Conservation (phyloP, 2,113 vertebrate genomes). For the Spermophilus dauricus region DNA sequence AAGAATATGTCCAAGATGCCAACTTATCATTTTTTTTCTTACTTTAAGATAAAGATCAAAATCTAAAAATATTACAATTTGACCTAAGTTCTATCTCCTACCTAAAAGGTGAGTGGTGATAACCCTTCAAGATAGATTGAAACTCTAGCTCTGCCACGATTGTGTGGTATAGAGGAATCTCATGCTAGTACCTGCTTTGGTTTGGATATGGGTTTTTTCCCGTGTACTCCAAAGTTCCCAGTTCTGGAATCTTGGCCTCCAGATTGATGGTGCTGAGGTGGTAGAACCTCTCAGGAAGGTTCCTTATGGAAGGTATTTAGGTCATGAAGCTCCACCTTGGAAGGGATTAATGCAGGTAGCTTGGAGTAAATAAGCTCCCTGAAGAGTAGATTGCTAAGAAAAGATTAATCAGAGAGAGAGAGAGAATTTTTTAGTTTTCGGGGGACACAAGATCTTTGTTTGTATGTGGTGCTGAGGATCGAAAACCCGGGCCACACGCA, state of each 20-base stretch:
- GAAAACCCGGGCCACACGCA: too few species aligned
- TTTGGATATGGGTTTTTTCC: background rate
- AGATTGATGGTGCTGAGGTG: background rate
- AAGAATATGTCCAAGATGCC: background rate
- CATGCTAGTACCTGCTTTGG: too few species aligned
- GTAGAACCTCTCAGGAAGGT: background rate
- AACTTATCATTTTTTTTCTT: background rate
- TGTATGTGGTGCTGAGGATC: too few species aligned
- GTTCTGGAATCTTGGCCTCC: background rate
- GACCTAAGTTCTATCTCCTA: background rate
- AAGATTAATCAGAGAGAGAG: background rate
- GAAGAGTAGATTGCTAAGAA: background rate
- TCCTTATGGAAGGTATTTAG: background rate
- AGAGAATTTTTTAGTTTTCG: too few species aligned
- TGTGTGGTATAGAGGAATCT: background rate
- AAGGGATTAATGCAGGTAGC: background rate
- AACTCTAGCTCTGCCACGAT: background rate
- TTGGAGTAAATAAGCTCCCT: background rate
- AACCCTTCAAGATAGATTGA: background rate
- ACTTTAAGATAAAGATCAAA: background rate
- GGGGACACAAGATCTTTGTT: too few species aligned
- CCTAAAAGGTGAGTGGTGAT: background rate
- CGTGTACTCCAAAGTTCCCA: background rate
- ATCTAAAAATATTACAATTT: background rate
- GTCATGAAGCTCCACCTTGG: too few species aligned